Base-by-base conservation (phyloP, 2,888 invertebrate genomes). In the Rhaphigaster nebulosa region DNA sequence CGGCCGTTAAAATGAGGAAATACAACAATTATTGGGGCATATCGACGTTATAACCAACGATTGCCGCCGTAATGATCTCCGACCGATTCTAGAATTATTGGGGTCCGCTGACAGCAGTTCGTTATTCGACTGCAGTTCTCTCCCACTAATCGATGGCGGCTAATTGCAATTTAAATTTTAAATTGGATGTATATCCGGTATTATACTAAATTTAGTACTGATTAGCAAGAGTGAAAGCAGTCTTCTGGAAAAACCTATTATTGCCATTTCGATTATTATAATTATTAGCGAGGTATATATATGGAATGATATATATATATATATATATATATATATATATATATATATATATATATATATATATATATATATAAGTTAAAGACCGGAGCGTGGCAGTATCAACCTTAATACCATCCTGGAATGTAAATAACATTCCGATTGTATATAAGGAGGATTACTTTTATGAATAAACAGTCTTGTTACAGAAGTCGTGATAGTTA, bases 91-190 rank as follows among this genome's bases (percentile, higher is more conserved):
- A 38, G 38, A 76, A 76, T 76, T 76, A 38, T 76, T 76, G 38
- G n/a, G n/a, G 70, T 76, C 70, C 70, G 70, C 20, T 76, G 70
- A 38, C 18, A 38, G 70, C 34, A 26, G 20, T 76, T 76, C 70
- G 70, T 76, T 76, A 76, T 76, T 76, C 15, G 3, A 18, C 38
- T 38, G 38, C 38, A 65, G 65, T 65, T 76, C 70, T 38, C 70
- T 20, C 70, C 8, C 38, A 4, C 34, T 38, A 38, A 76, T 76
- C 70, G 12, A 76, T 76, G 20, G 34, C 70, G 70, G 38, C 70
- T 76, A 76, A 76, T 76, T 76, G 70, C 34, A 76, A 76, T 76
- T 76, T 76, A 76, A 76, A 76, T 76, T 76, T 76, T 76, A 76
- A 76, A 76, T 76, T 76, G 70, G 34, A 76, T 20, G 34, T 23